Evolutionary conservation across 2,113 vertebrate species (phyloP).

Genomic region (Phylloscopus whistleri): DNA sequence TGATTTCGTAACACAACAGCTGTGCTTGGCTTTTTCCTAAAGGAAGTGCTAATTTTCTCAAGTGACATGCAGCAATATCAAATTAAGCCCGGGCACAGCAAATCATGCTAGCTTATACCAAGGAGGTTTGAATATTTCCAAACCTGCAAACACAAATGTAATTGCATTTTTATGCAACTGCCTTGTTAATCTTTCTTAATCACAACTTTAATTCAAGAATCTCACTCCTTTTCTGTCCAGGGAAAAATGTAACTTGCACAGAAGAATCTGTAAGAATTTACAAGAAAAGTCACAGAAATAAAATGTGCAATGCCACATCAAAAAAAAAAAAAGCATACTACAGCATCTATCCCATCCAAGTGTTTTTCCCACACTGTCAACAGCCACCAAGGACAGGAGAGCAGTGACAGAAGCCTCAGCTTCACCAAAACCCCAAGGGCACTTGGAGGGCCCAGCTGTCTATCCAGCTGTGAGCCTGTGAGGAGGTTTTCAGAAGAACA

Average conservation of each 20-base stretch:
- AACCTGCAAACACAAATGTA: neutral
- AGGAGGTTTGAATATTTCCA: neutral
- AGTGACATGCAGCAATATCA: neutral
- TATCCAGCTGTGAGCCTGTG: neutral
- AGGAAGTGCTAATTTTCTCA: neutral
- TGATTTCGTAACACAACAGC: neutral
- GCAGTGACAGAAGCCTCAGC: neutral
- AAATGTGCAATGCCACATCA: neutral
- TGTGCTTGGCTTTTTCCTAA: neutral
- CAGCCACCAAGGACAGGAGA: neutral
- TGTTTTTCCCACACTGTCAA: neutral
- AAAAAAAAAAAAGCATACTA: neutral
- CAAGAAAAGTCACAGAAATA: neutral
- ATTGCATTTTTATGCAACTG: neutral
- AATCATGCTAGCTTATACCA: neutral
- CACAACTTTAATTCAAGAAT: neutral
- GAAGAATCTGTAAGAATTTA: neutral
- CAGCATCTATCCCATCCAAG: neutral
- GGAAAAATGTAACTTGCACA: neutral
- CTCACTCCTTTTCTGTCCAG: neutral
- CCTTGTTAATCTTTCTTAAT: neutral
- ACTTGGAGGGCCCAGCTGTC: neutral
- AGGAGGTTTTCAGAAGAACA: neutral
- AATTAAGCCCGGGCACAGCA: neutral
- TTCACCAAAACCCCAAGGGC: neutral